Evolutionary conservation across 2,113 vertebrate genomes (phyloP).

Genomic region (Osmerus eperlanus): DNA sequence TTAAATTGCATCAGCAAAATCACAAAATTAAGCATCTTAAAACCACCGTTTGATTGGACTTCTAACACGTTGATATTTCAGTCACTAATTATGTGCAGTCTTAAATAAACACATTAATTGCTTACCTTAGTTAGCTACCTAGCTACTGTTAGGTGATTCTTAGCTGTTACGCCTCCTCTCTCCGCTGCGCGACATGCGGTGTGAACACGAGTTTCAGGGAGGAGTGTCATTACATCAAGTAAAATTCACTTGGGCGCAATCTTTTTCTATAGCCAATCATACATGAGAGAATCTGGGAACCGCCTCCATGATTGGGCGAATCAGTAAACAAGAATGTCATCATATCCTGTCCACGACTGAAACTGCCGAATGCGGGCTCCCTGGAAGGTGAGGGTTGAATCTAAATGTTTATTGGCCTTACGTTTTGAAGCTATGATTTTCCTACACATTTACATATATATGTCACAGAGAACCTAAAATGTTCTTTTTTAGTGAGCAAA

Average conservation of each 20-base stretch:
- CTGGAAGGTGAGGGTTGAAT: too few species aligned
- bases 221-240: slow-evolving; percentile 63
- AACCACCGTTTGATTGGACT: background rate
- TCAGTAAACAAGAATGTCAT: slow-evolving; percentile 8
- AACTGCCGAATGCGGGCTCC: background rate
- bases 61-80: background rate
- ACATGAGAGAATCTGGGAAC: slow-evolving; percentile 42
- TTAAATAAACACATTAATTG: slow-evolving; percentile 5
- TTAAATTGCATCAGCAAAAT: background rate
- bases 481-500: too few species aligned
- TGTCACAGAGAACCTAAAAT: too few species aligned
- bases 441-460: too few species aligned
- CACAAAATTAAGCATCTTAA: background rate
- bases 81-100: background rate
- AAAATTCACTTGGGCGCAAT: slow-evolving; percentile 70
- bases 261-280: slow-evolving; percentile 50
- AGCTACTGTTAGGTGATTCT: slow-evolving; percentile 60
- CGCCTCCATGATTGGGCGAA: slow-evolving; percentile 63
- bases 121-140: slow-evolving; percentile 59
- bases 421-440: too few species aligned
- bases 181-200: slow-evolving; percentile 89
- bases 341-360: slow-evolving; percentile 11
- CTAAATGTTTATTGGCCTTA: too few species aligned
- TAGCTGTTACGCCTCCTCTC: slow-evolving; percentile 75
- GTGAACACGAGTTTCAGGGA: slow-evolving; percentile 81